Base-by-base conservation (phyloP, 2,797 vertebrate species). In the Meda fulgida region DNA sequence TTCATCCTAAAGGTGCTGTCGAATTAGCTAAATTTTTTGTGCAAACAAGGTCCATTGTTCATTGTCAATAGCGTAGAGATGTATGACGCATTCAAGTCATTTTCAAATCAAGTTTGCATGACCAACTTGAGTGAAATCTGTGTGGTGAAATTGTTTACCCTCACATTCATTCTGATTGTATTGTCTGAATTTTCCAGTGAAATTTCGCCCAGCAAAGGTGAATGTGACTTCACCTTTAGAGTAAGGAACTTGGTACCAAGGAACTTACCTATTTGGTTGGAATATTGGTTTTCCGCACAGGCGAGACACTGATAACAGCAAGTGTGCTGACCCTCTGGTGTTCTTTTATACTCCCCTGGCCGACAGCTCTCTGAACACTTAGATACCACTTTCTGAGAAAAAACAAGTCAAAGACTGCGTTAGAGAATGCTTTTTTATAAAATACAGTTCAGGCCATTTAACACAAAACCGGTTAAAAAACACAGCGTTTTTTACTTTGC, bases 291-390 rank as follows among this genome's bases (percentile, higher is more conserved):
- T 91, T 96, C 95, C 0, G 96, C 94, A 55, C 97, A 98, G 89
- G 93, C 93, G 83, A 95, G 91, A 86, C 96, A 98, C 73, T 97
- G 95, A 46, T 97, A 98, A 89, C 97, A 98, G 82, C 97, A 98
- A 5, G 92, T 96, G 83, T 98, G 96, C 55, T 95, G 96, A 80
- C 96, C 96, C 85, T 94, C 94, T 0, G 93, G 93, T 34, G 95
- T 95, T 91, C 96, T 97, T 91, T 97, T 99, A 91, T 96, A 94
- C 91, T 97, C 89, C 4, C 97, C 97, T 48, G 95, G 95, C 11
- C 88, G 80, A 86, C 96, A 98, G 88, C 92, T 95, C 5, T 91
- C 92, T 67, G 96, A 97, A 81, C 97, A 98, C 67, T 91, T 96
- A 14, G 97, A 97, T 21, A 88, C 87, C 83, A 97, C 89, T 51